phyloP scores from a whole-genome alignment of 1,140 invertebrate genomes.

The Campoletis sonorensis region DNA sequence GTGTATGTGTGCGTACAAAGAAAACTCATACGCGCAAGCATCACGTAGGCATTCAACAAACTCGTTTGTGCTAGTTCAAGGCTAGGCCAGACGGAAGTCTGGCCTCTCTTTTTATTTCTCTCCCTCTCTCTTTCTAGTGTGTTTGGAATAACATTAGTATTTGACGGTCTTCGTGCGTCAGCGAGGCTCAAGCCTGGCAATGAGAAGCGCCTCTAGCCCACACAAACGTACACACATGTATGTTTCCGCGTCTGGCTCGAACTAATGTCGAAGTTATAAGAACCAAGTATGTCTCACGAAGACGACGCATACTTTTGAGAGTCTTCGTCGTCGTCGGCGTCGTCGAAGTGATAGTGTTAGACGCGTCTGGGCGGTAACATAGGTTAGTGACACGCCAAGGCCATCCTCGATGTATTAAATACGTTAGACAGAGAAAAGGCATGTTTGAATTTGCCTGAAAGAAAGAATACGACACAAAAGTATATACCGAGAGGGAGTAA shows the following conservation, averaged over 20 bases:
- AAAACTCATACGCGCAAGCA: neutral
- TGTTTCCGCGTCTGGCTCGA: neutral
- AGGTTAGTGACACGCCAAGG: conserved; percentile 66
- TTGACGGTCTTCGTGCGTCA: conserved; percentile 46
- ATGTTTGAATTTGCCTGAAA: neutral
- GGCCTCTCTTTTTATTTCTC: conserved; percentile 26
- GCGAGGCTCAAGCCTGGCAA: conserved; percentile 6
- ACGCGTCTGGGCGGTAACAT: conserved; percentile 63
- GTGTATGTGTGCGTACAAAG: neutral
- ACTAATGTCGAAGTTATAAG: neutral
- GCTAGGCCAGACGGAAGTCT: conserved; percentile 64
- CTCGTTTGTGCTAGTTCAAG: conserved; percentile 64
- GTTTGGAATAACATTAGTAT: conserved; percentile 65
- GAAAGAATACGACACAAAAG: neutral
- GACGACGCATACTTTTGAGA: conserved; percentile 23
- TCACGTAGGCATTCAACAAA: conserved; percentile 34
- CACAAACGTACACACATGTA: neutral
- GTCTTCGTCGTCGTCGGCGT: too few species aligned
- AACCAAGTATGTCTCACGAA: neutral
- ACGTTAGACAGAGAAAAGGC: conserved; percentile 6
- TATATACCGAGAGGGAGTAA: neutral
- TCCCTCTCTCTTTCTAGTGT: conserved; percentile 47
- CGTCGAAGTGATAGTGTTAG: conserved; percentile 55
- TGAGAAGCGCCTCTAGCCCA: neutral
- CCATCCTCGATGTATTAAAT: conserved; percentile 35